Evolutionary conservation across 2,113 vertebrate species (phyloP).

Genomic region (Arvicanthis niloticus): DNA sequence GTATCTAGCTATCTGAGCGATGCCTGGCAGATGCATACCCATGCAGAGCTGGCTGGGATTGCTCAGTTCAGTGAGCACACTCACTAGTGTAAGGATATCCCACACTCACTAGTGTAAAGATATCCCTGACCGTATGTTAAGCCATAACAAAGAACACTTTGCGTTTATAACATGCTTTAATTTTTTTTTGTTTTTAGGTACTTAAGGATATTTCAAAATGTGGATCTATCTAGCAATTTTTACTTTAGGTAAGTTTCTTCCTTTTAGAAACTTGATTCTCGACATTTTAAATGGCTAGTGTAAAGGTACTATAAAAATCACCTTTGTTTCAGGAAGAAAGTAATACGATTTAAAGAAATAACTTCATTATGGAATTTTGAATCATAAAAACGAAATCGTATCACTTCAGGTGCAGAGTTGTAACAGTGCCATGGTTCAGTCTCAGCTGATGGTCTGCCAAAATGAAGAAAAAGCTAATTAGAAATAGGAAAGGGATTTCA

Average conservation of each 20-base stretch:
- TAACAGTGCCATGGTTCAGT: conserved; percentile 44
- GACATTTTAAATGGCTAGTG: conserved; percentile 5
- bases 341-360: conserved; percentile 14
- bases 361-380: conserved; percentile 24
- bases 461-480: conserved; percentile 31
- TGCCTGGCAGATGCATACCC: neutral
- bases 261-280: conserved; percentile 32
- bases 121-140: neutral
- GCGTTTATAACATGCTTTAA: conserved; percentile 70
- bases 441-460: conserved; percentile 36
- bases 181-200: conserved; percentile 90
- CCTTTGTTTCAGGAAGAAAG: neutral
- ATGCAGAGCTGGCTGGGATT: neutral
- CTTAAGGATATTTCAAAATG: conserved; percentile 98
- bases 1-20: neutral
- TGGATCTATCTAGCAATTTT: conserved; percentile 99
- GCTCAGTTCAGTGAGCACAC: neutral
- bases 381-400: conserved; percentile 32
- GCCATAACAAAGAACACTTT: neutral
- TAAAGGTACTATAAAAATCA: neutral
- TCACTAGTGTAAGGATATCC: neutral
- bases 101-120: neutral
- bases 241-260: conserved; percentile 94
- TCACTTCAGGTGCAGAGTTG: neutral
- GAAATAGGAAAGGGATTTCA: neutral